A percentile compares a stretch with the other conserved stretches of the same genome.
Conservation (phyloP, 2,113 vertebrate genomes). For the Ageneiosus marmoratus region DNA sequence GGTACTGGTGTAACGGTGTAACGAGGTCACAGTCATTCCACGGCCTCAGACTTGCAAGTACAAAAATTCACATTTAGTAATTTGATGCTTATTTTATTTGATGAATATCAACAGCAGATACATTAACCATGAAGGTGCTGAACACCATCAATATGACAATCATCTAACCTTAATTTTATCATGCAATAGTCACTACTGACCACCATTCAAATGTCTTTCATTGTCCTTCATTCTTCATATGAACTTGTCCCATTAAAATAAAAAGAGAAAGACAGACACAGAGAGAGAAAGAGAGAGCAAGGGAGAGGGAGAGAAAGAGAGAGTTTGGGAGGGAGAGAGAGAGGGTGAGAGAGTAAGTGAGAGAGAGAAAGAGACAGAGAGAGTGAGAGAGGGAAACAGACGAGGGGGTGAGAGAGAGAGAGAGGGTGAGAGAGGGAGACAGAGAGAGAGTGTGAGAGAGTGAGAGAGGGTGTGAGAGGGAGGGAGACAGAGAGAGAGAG, state of each 20-base stretch:
- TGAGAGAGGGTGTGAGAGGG: too few relatives aligned
- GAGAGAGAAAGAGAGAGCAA: too few relatives aligned
- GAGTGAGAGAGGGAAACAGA: too few relatives aligned
- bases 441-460: too few relatives aligned
- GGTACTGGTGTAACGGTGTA: not conserved
- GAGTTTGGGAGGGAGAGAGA: too few relatives aligned
- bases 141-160: not conserved
- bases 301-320: too few relatives aligned
- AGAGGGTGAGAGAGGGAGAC: too few relatives aligned
- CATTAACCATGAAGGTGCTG: not conserved
- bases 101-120: not conserved
- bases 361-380: not conserved
- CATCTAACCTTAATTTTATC: not conserved
- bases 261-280: too few relatives aligned
- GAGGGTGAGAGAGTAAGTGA: too few relatives aligned
- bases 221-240: not conserved
- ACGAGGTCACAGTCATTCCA: not conserved
- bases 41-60: too few relatives aligned
- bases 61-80: not conserved
- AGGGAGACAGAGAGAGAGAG: too few relatives aligned
- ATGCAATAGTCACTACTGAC: not conserved
- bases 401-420: too few relatives aligned
- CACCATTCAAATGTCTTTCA: not conserved
- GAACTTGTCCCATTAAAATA: not conserved
- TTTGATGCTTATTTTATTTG: not conserved